These are phyloP conservation scores for Rhinopithecus roxellana DNA, from an alignment of 2,113 vertebrate genomes.

Conservation along the genomic window DNA sequence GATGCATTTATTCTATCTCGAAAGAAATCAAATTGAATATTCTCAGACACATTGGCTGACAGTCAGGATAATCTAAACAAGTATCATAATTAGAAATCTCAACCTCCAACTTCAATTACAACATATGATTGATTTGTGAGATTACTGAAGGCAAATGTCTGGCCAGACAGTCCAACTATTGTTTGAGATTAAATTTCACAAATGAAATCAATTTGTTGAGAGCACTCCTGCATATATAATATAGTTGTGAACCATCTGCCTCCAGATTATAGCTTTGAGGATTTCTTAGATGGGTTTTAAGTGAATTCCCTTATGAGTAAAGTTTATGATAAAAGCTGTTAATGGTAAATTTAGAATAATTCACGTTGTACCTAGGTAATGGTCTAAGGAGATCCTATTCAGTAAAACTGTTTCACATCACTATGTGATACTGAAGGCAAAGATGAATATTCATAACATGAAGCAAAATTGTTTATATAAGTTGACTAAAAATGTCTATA, in stretches of 20 bases:
- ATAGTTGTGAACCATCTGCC: not conserved
- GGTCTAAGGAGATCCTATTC: not conserved
- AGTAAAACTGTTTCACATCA: not conserved
- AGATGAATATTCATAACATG: not conserved
- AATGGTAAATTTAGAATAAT: not conserved
- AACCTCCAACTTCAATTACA: conserved; percentile 35
- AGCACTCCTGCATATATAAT: not conserved
- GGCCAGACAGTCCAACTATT: not conserved
- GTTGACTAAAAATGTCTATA: not conserved
- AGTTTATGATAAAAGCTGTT: not conserved
- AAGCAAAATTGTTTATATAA: not conserved
- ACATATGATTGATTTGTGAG: not conserved
- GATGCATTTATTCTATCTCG: conserved; percentile 36
- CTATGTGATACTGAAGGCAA: not conserved
- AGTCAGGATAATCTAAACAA: conserved; percentile 27
- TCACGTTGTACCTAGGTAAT: not conserved
- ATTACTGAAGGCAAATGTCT: conserved; percentile 42
- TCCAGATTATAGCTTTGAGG: not conserved
- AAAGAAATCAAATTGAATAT: conserved; percentile 51
- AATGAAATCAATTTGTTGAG: conserved; percentile 43
- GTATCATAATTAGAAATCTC: conserved; percentile 58
- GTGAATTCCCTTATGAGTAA: conserved; percentile 2
- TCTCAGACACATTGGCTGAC: conserved; percentile 32
- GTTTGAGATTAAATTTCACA: conserved; percentile 55
- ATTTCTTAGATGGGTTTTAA: not conserved